phyloP scores from a whole-genome alignment of 2,888 invertebrate genomes.

The Catocala fraxini region DNA sequence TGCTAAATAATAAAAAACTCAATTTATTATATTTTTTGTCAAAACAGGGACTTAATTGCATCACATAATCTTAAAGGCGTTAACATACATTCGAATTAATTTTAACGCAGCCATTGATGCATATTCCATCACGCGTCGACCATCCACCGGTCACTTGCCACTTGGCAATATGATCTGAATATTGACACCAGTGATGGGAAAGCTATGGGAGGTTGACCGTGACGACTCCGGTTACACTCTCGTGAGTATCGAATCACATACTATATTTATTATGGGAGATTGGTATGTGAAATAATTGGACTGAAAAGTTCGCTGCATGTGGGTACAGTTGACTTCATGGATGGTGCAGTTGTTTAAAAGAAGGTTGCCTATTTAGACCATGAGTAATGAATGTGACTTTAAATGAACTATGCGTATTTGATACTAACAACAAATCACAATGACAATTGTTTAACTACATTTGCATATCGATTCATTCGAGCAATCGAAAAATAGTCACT shows the following conservation, averaged over 20 bases:
- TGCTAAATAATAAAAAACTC: too few relatives aligned
- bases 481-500: too few relatives aligned
- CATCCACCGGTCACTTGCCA: slow-evolving; percentile 25
- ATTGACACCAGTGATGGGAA: slow-evolving; percentile 72
- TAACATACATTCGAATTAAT: slow-evolving; percentile 12
- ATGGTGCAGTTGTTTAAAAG: too few relatives aligned
- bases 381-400: too few relatives aligned
- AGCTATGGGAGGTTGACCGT: slow-evolving; percentile 71
- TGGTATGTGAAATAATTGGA: slow-evolving; percentile 32
- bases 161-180: slow-evolving; percentile 49
- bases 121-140: slow-evolving; percentile 13
- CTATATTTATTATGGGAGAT: slow-evolving; percentile 25
- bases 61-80: not conserved
- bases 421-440: too few relatives aligned
- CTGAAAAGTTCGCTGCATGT: not conserved
- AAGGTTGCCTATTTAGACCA: too few relatives aligned
- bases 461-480: too few relatives aligned
- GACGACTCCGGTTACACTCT: slow-evolving; percentile 70
- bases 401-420: too few relatives aligned
- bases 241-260: slow-evolving; percentile 61
- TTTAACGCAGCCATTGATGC: slow-evolving; percentile 15
- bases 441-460: too few relatives aligned
- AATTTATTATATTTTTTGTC: too few relatives aligned
- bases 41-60: not conserved
- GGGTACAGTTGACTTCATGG: not conserved